Evolutionary conservation across 2,797 vertebrate genomes (phyloP).

Genomic region (Poeciliopsis turneri): DNA sequence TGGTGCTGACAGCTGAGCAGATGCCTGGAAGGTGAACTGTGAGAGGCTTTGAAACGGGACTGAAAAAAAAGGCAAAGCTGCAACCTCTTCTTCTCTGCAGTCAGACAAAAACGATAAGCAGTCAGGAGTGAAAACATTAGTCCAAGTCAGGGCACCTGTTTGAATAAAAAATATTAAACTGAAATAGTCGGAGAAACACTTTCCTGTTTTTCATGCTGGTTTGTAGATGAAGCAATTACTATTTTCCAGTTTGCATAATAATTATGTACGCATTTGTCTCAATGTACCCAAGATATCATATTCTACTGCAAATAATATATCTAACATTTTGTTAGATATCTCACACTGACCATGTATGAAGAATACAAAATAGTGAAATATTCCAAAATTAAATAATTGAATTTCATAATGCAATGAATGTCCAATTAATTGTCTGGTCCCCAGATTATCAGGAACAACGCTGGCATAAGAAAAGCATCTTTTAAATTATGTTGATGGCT

Average conservation of each 20-base stretch:
- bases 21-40: constrained; percentile 78
- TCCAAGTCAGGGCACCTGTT: constrained; percentile 49
- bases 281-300: background rate
- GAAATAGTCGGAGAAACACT: background rate
- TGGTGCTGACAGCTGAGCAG: constrained; percentile 76
- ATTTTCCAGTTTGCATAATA: background rate
- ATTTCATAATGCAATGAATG: background rate
- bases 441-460: background rate
- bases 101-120: constrained; percentile 45
- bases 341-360: background rate
- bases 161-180: constrained; percentile 23
- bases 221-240: background rate
- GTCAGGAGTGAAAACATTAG: constrained; percentile 29
- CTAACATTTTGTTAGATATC: background rate
- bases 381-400: background rate
- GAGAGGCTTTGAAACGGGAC: constrained; percentile 75
- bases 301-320: background rate
- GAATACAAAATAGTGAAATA: background rate
- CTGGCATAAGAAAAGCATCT: background rate
- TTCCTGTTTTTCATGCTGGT: background rate
- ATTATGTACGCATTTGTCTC: background rate
- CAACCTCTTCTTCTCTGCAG: constrained; percentile 55
- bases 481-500: background rate
- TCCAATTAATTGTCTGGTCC: background rate
- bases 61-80: constrained; percentile 67